Evolutionary conservation across 2,113 vertebrate species (phyloP), one percentile per base, ranked within the genome.

Genomic region (Ciconia maguari): DNA sequence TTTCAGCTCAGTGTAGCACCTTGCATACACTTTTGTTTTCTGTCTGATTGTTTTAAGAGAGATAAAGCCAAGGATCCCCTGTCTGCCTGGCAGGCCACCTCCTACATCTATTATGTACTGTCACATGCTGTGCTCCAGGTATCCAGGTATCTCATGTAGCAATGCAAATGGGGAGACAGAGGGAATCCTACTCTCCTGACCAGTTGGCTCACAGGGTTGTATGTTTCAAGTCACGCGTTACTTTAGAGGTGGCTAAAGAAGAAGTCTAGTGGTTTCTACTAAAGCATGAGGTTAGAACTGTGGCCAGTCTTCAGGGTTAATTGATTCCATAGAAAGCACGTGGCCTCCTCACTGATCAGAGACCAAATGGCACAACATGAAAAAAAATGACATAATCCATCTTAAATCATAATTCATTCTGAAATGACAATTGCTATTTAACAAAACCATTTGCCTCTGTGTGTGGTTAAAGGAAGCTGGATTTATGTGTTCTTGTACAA

Each of bases 361-460:
- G 83, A 93, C 57, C 55, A 94, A 93, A 93, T 74, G 77, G 48
- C 88, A 79, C 71, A 83, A 89, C 77, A 90, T 94, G 69, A 94
- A 84, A 94, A 90, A 71, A 82, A 60, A 74, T 71, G 24, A n/a
- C 89, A 75, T 96, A 82, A 87, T 79, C 54, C n/a, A 38, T 61
- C 74, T 91, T 72, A 89, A 95, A 90, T 91, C 55, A 60, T 71
- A 71, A 68, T 93, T 97, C 64, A 71, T 93, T 97, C 93, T 95
- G 72, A 97, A 96, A 88, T 94, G 61, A 70, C 41, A 94, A 83
- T n/a, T 83, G 21, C 27, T 97, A 25, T 95, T 96, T 95, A 78
- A 60, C 17, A 82, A 95, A 97, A 92, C 55, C n/a, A 18, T 74
- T 79, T 93, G 34, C 66, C 41, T 89, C n/a, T 69, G 48, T 90